Percentiles rank a stretch among this genome's conserved stretches.
phyloP scores from a whole-genome alignment of 2,888 invertebrate genomes.

The Tipula unca region DNA sequence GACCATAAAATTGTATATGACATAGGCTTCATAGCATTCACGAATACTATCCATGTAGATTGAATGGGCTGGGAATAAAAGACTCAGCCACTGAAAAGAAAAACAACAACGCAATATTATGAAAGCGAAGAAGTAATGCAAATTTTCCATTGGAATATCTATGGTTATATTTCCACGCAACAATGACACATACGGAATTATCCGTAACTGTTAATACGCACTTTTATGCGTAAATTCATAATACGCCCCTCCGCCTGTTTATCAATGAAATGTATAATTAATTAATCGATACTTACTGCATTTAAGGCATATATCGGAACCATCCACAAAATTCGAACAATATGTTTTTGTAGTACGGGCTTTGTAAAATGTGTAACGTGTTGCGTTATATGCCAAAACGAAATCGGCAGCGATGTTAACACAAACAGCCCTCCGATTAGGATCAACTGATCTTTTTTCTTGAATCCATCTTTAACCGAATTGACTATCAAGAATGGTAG shows the following conservation, averaged over 20 bases:
- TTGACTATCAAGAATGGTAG: conserved; percentile 76
- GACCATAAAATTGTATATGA: conserved; percentile 96
- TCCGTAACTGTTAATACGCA: not conserved
- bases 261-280: no score
- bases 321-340: conserved; percentile 91
- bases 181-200: not conserved
- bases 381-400: conserved; percentile 90
- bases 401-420: conserved; percentile 80
- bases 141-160: no score
- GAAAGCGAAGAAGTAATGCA: no score
- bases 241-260: not conserved
- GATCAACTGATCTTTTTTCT: conserved; percentile 68
- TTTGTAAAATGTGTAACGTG: conserved; percentile 90
- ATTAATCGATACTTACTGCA: conserved; percentile 56
- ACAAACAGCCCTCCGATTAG: conserved; percentile 89
- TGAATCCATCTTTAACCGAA: conserved; percentile 69
- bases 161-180: not conserved
- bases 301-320: conserved; percentile 93
- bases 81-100: conserved; percentile 47
- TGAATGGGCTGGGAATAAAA: conserved; percentile 76
- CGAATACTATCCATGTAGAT: conserved; percentile 88
- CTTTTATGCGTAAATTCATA: not conserved
- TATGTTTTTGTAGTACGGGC: conserved; percentile 85
- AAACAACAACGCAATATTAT: not conserved
- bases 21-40: conserved; percentile 97